Percentiles rank a stretch among this genome's conserved stretches.
These are phyloP conservation scores for Canis aureus DNA, from an alignment of 2,113 vertebrate species.

Conservation along the genomic window DNA sequence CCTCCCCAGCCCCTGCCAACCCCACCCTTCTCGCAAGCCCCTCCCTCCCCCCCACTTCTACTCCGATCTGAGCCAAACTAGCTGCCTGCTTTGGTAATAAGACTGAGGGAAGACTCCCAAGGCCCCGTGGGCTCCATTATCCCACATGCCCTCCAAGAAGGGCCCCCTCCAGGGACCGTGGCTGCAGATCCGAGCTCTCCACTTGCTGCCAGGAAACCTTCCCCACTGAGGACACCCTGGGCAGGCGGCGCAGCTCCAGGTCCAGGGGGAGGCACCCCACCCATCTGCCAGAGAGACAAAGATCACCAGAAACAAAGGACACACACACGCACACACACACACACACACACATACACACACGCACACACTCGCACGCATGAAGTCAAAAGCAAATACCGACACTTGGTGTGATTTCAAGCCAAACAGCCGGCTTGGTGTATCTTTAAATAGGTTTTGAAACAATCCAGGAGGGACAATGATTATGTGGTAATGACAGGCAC, in stretches of 20 bases:
- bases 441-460: constrained; percentile 59
- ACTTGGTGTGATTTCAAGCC: constrained; percentile 65
- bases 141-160: neutral
- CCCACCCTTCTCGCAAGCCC: constrained; percentile 66
- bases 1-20: neutral
- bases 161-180: constrained; percentile 31
- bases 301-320: constrained; percentile 89
- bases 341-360: constrained; percentile 59
- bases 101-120: constrained; percentile 62
- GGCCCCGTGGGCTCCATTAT: constrained; percentile 80
- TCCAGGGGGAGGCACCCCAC: constrained; percentile 81
- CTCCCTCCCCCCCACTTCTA: constrained; percentile 60
- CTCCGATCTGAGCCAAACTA: constrained; percentile 59
- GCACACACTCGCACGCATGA: constrained; percentile 13
- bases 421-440: neutral
- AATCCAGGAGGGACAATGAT: constrained; percentile 64
- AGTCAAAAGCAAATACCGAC: constrained; percentile 69
- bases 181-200: constrained; percentile 70
- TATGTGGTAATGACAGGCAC: constrained; percentile 37
- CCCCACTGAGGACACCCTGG: constrained; percentile 77
- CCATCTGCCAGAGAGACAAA: constrained; percentile 87
- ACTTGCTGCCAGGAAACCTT: constrained; percentile 83
- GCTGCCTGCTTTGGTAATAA: constrained; percentile 60
- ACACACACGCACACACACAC: constrained; percentile 73
- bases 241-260: constrained; percentile 71